phyloP scores from a whole-genome alignment of 2,797 vertebrate species.

The Diplodus puntazzo region DNA sequence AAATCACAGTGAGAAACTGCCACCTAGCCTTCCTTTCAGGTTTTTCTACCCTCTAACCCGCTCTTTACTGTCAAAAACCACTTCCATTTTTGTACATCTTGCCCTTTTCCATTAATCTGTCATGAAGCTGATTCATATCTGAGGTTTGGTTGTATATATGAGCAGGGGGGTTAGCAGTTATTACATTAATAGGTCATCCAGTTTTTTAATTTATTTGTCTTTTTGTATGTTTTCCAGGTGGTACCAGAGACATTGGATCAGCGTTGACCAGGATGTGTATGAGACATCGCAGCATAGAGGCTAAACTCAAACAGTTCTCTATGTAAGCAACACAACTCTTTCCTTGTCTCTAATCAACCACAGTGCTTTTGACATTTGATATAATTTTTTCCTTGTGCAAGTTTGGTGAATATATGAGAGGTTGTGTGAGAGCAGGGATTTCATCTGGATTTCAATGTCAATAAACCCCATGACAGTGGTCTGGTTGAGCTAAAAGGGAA shows the following conservation, averaged over 20 bases:
- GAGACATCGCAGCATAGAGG: slow-evolving; percentile 89
- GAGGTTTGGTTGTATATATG: neutral
- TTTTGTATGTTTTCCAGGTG: slow-evolving; percentile 80
- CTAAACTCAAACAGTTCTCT: slow-evolving; percentile 88
- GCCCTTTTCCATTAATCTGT: neutral
- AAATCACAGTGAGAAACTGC: neutral
- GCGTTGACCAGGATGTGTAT: slow-evolving; percentile 90
- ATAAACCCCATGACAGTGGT: neutral
- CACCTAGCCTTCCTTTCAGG: neutral
- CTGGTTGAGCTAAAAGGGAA: neutral
- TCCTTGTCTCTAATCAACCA: neutral
- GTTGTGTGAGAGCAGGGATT: neutral
- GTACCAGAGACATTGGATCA: slow-evolving; percentile 89
- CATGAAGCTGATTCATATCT: neutral
- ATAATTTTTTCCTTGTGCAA: neutral
- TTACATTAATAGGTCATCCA: neutral
- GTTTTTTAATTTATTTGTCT: neutral
- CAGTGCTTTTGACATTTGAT: neutral
- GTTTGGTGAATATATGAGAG: slow-evolving; percentile 8
- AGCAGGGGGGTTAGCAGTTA: neutral
- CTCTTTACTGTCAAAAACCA: neutral
- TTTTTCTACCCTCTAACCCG: neutral
- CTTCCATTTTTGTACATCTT: neutral
- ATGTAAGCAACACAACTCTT: slow-evolving; percentile 74
- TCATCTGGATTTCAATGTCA: neutral